phyloP scores from a whole-genome alignment of 2,113 vertebrate species.

The Pseudonaja textilis region DNA sequence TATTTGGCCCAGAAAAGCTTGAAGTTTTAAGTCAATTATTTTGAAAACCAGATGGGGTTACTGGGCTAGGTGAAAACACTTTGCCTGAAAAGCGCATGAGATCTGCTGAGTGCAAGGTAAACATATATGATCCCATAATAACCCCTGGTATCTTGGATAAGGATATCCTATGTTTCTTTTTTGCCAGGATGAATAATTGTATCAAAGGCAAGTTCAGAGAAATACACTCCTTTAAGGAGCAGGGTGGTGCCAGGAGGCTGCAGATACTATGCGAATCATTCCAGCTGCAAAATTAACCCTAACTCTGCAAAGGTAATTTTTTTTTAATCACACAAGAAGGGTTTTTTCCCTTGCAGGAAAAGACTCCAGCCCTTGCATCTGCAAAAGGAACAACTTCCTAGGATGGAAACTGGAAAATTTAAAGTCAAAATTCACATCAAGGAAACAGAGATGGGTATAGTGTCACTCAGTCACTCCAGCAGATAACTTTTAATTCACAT shows the following conservation, averaged over 20 bases:
- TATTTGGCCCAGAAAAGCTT: background rate
- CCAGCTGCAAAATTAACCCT: background rate
- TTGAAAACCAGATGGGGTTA: background rate
- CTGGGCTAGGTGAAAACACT: background rate
- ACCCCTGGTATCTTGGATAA: background rate
- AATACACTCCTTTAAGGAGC: constrained; percentile 39
- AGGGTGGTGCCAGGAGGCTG: background rate
- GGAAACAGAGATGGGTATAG: background rate
- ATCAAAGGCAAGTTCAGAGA: constrained; percentile 53
- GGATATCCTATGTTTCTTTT: constrained; percentile 9
- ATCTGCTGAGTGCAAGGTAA: background rate
- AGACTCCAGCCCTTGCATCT: background rate
- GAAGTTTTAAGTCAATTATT: background rate
- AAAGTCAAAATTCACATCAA: background rate
- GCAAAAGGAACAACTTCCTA: background rate
- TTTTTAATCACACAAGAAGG: background rate
- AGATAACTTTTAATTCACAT: background rate
- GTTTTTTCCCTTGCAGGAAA: background rate
- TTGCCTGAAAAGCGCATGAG: background rate
- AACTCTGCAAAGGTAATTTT: background rate
- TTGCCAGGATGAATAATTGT: constrained; percentile 41
- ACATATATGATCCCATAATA: background rate
- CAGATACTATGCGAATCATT: constrained; percentile 12
- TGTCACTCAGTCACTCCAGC: background rate
- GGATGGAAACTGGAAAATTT: background rate